These are phyloP conservation scores for Papilio aristodemus DNA, from an alignment of 1,140 invertebrate species.

Conservation along the genomic window DNA sequence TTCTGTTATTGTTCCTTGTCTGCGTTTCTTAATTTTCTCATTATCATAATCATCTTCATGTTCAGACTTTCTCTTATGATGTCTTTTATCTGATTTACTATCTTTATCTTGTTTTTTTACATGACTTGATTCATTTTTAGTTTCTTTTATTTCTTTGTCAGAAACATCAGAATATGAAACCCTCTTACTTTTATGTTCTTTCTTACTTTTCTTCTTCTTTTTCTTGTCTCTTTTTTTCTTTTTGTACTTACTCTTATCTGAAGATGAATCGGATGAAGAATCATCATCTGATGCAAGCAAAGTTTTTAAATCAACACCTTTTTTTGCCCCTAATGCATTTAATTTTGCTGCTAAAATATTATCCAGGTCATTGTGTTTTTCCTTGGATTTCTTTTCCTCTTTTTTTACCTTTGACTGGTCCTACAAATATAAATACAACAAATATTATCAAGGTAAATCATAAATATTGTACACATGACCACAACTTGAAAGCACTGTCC, in stretches of 20 bases:
- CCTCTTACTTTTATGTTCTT: slow-evolving; percentile 36
- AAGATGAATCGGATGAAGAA: slow-evolving; percentile 74
- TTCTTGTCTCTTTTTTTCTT: slow-evolving; percentile 72
- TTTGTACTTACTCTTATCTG: slow-evolving; percentile 74
- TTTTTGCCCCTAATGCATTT: slow-evolving; percentile 74
- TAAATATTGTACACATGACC: too few species aligned
- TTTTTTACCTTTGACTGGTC: slow-evolving; percentile 75
- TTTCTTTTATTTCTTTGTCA: slow-evolving; percentile 35
- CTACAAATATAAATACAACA: slow-evolving; percentile 43
- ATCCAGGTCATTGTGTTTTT: slow-evolving; percentile 77
- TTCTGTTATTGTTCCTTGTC: slow-evolving; percentile 22
- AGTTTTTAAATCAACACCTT: slow-evolving; percentile 65
- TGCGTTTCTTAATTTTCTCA: slow-evolving; percentile 27
- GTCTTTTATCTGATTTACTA: slow-evolving; percentile 1
- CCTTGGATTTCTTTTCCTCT: slow-evolving; percentile 81
- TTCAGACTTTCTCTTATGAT: slow-evolving; percentile 12
- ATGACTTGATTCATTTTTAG: slow-evolving; percentile 34
- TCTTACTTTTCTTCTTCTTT: slow-evolving; percentile 47
- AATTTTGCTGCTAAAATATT: slow-evolving; percentile 81
- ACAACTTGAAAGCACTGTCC: too few species aligned
- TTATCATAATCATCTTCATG: slow-evolving; percentile 19
- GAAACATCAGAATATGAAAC: slow-evolving; percentile 31
- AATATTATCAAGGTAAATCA: slow-evolving; percentile 3
- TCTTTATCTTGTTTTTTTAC: slow-evolving; percentile 27
- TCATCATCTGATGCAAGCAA: slow-evolving; percentile 66